A percentile compares a stretch with the other conserved stretches of the same genome.
phyloP scores from a whole-genome alignment of 2,797 vertebrate genomes.

The Hydrophis major region DNA sequence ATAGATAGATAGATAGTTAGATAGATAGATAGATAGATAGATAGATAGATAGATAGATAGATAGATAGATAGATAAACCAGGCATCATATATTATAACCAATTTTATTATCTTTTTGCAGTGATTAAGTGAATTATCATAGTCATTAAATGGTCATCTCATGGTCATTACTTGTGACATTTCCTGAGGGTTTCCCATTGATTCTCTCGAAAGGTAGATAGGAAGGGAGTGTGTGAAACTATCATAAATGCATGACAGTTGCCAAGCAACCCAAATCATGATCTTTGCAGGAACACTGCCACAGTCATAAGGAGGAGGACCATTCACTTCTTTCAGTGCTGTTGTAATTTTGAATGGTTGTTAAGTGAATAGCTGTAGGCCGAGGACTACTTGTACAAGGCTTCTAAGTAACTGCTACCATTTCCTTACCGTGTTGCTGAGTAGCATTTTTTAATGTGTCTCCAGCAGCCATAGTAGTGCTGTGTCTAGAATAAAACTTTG shows the following conservation, averaged over 20 bases:
- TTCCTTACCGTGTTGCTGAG: neutral
- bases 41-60: neutral
- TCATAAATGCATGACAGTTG: neutral
- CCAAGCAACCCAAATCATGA: neutral
- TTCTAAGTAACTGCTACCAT: neutral
- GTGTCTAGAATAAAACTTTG: neutral
- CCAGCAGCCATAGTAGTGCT: slow-evolving; percentile 2
- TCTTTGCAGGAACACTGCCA: neutral
- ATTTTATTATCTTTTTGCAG: neutral
- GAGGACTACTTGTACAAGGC: neutral
- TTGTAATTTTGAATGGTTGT: neutral
- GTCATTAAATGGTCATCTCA: neutral
- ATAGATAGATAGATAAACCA: neutral
- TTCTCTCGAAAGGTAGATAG: neutral
- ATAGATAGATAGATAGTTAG: neutral
- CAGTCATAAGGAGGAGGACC: neutral
- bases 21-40: neutral
- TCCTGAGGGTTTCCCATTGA: neutral
- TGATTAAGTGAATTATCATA: neutral
- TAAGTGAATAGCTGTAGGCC: neutral
- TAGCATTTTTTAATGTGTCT: neutral
- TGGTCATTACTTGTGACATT: neutral
- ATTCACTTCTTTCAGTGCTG: neutral
- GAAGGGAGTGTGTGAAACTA: neutral
- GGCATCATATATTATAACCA: neutral